phyloP scores from a whole-genome alignment of 1,140 invertebrate genomes.

The Aphidius ervi region DNA sequence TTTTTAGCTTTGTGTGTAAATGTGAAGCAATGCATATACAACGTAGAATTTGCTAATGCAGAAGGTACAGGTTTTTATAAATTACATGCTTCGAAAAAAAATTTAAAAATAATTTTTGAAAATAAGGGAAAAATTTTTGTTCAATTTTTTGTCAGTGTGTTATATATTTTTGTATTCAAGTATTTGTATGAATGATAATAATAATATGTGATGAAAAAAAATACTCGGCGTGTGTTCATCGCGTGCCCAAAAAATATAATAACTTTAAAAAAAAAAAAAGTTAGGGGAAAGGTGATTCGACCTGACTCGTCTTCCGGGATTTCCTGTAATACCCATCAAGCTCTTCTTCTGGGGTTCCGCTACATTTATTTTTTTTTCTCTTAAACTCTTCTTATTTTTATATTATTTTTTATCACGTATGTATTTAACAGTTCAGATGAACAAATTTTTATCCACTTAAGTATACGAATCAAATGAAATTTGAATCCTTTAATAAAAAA shows the following conservation, averaged over 20 bases:
- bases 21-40: no score
- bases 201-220: no score
- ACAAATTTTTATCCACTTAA: neutral
- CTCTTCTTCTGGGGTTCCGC: neutral
- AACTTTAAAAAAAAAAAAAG: slow-evolving; percentile 2
- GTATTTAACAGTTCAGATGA: neutral
- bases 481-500: no score
- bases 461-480: no score
- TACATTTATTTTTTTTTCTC: neutral
- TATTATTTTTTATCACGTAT: no score
- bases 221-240: slow-evolving; percentile 17
- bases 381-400: neutral
- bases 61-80: neutral
- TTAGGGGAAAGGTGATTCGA: slow-evolving; percentile 9
- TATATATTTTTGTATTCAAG: neutral
- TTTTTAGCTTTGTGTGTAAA: no score
- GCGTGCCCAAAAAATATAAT: slow-evolving; percentile 7
- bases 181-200: slow-evolving; percentile 6
- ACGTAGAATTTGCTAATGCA: no score
- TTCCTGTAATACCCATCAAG: neutral
- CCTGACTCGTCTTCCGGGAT: slow-evolving; percentile 13
- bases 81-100: slow-evolving; percentile 1
- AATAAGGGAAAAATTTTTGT: slow-evolving; percentile 7
- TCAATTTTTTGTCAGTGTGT: slow-evolving; percentile 4
- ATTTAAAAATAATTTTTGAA: neutral